Percentiles rank a stretch among this genome's conserved stretches.
These are phyloP conservation scores for Anolis sagrei DNA, from an alignment of 2,113 vertebrate species.

Conservation along the genomic window DNA sequence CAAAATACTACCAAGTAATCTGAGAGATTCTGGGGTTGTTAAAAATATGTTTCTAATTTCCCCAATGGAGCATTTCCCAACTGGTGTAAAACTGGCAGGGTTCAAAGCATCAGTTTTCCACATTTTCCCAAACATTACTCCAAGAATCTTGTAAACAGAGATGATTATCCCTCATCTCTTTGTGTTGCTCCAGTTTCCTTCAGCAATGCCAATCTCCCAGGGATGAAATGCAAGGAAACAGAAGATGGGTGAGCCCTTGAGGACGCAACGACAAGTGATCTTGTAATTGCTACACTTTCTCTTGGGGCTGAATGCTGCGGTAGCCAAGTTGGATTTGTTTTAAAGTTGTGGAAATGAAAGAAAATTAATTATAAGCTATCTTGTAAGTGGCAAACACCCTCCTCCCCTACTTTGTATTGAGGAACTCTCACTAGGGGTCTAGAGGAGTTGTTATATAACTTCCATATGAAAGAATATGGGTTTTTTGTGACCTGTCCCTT, in stretches of 20 bases:
- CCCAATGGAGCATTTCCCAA: background rate
- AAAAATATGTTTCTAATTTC: too few relatives aligned
- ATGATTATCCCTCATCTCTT: background rate
- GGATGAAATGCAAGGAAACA: background rate
- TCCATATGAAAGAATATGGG: background rate
- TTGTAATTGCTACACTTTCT: background rate
- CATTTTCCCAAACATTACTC: background rate
- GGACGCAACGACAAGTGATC: background rate
- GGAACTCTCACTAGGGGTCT: background rate
- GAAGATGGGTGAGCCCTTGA: background rate
- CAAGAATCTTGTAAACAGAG: background rate
- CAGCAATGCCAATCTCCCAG: background rate
- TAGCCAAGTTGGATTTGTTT: background rate
- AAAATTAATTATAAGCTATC: conserved; percentile 5
- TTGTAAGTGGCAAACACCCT: background rate
- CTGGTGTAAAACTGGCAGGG: background rate
- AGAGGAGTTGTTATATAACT: background rate
- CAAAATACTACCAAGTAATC: too few relatives aligned
- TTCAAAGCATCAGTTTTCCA: background rate
- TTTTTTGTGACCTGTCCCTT: background rate
- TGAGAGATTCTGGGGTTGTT: too few relatives aligned
- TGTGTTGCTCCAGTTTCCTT: background rate
- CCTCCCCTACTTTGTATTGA: background rate
- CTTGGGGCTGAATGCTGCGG: background rate
- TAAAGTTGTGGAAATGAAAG: background rate